Percentiles rank a stretch among this genome's conserved stretches.
These are phyloP conservation scores for Aleiodes sp. DNA, from an alignment of 1,140 invertebrate genomes.

Conservation along the genomic window DNA sequence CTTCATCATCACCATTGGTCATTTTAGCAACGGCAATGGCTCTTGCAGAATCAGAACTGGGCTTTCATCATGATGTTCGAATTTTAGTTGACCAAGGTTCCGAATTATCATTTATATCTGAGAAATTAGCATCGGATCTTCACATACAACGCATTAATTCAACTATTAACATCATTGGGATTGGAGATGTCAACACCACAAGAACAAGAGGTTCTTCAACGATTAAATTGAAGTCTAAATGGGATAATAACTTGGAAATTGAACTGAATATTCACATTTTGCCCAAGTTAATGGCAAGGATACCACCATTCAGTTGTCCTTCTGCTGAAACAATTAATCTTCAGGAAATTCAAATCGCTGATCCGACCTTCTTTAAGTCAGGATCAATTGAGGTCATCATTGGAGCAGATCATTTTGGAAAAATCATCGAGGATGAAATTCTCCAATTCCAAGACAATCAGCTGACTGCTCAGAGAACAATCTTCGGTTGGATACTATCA, in stretches of 20 bases:
- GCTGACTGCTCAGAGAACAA: neutral
- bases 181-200: constrained; percentile 4
- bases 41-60: too few species aligned
- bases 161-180: neutral
- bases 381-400: neutral
- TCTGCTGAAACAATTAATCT: neutral
- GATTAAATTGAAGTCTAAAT: neutral
- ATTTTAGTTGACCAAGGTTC: constrained; percentile 42
- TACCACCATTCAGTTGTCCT: neutral
- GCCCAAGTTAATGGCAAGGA: neutral
- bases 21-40: too few species aligned
- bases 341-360: neutral
- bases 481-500: neutral
- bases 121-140: constrained; percentile 36
- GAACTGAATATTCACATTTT: neutral
- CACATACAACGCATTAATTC: constrained; percentile 20
- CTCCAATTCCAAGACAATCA: neutral
- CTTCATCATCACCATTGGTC: too few species aligned
- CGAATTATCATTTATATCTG: constrained; percentile 37
- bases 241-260: neutral
- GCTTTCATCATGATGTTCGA: too few species aligned
- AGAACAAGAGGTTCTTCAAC: neutral
- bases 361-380: neutral
- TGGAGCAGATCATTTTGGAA: neutral
- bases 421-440: neutral